Evolutionary conservation across 2,113 vertebrate species (phyloP), one percentile per base, ranked within the genome.

Genomic region (Poicephalus meyeri): DNA sequence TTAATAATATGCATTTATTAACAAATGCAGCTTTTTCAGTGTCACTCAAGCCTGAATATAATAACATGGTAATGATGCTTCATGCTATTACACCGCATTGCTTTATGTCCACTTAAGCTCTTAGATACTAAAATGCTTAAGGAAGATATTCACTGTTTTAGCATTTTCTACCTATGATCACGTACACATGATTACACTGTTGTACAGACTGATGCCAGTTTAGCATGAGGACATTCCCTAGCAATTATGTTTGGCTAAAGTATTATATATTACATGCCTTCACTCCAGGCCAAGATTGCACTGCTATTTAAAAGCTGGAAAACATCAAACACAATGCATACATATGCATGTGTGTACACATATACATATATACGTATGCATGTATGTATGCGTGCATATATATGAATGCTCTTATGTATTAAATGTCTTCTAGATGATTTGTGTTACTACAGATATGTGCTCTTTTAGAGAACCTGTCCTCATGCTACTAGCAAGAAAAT

Each of bases 351-450:
- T 24, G 7, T 46, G 33, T 23, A 24, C 44, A 24, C 6, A 35
- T n/a, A 61, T 49, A 24, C 7, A 35, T 37, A 61, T 33, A 35
- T 19, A 33, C 0, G 16, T 23, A 76, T 6, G 5, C 6, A 37
- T 50, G 5, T 16, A 52, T 39, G 9, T 31, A 56, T 56, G 18
- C 0, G 0, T 47, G 2, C 21, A 21, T 5, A 24, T 16, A 72
- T 3, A 64, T 33, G 74, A 85, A 50, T 28, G 68, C 2, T 15
- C 11, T 23, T 20, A 56, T 4, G 7, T 21, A 80, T 17, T 28
- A 55, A 41, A 86, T 49, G 9, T 35, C 24, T 78, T 91, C 8
- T 16, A 78, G 26, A 42, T 41, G 2, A 73, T 73, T 72, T 52
- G 4, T 69, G 10, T 44, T 88, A 6, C 18, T 63, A 73, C 1